A percentile compares a stretch with the other conserved stretches of the same genome.
phyloP scores from a whole-genome alignment of 2,113 vertebrate species.

The Orthonyx spaldingii region DNA sequence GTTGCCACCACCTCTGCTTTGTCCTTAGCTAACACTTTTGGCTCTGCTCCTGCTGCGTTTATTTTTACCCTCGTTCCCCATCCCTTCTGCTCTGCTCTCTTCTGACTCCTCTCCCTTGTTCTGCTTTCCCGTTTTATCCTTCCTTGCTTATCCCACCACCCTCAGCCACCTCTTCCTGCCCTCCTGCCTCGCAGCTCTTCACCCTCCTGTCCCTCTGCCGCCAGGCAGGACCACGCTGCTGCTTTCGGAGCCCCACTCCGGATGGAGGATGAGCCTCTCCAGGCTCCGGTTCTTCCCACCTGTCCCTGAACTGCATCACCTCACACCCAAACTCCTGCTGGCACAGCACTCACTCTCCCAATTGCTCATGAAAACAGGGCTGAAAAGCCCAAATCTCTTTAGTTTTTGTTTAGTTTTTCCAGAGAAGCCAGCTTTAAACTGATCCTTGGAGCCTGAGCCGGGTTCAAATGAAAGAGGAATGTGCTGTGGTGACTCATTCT shows the following conservation, averaged over 20 bases:
- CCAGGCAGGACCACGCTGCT: not conserved
- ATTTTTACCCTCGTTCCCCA: not conserved
- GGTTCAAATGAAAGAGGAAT: not conserved
- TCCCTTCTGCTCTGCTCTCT: not conserved
- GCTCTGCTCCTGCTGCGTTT: not conserved
- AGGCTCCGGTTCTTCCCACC: not conserved
- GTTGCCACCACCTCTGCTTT: not conserved
- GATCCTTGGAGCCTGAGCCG: not conserved
- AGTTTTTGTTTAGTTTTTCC: rapidly evolving
- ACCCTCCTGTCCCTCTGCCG: not conserved
- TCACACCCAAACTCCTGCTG: not conserved
- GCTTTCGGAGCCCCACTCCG: not conserved
- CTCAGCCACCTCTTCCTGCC: not conserved
- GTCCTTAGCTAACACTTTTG: not conserved
- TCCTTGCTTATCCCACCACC: rapidly evolving
- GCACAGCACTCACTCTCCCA: not conserved
- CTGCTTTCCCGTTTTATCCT: not conserved
- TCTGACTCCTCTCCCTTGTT: not conserved
- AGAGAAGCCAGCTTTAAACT: not conserved
- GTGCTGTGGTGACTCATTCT: conserved; percentile 50
- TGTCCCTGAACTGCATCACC: not conserved
- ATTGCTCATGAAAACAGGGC: not conserved
- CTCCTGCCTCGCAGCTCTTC: not conserved
- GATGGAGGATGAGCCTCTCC: not conserved
- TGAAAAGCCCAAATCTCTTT: not conserved